Percentiles rank a stretch among this genome's conserved stretches.
Conservation (phyloP, 2,797 vertebrate genomes). For the Psittacula echo region DNA sequence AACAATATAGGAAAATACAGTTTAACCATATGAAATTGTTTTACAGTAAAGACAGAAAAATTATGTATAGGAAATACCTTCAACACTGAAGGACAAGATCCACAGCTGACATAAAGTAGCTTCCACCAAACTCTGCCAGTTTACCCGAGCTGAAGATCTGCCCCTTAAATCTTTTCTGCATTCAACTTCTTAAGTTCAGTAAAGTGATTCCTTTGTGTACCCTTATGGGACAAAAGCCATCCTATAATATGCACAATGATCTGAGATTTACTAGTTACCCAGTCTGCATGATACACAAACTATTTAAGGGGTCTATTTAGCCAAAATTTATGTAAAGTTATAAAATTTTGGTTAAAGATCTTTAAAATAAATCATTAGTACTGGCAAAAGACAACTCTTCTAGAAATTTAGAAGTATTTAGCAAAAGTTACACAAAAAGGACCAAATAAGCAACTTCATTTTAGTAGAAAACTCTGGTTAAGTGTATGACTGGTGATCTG, state of each 20-base stretch:
- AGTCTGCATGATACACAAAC: conserved; percentile 63
- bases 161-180: conserved; percentile 62
- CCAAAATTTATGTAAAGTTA: conserved; percentile 64
- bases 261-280: conserved; percentile 67
- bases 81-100: conserved; percentile 70
- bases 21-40: conserved; percentile 75
- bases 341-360: conserved; percentile 71
- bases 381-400: conserved; percentile 70
- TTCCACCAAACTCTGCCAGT: conserved; percentile 50
- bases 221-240: conserved; percentile 32
- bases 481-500: not conserved
- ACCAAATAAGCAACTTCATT: conserved; percentile 71
- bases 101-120: conserved; percentile 57
- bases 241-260: conserved; percentile 32
- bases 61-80: conserved; percentile 70
- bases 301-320: conserved; percentile 69
- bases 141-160: conserved; percentile 58
- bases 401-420: conserved; percentile 80
- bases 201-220: conserved; percentile 68
- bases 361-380: conserved; percentile 66
- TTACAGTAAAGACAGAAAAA: conserved; percentile 73
- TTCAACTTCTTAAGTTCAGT: conserved; percentile 71
- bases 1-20: conserved; percentile 68
- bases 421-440: conserved; percentile 79
- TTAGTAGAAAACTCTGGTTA: conserved; percentile 73